Evolutionary conservation across 1,140 invertebrate species (phyloP), one percentile per base, ranked within the genome.

Genomic region (Sinonovacula constricta): DNA sequence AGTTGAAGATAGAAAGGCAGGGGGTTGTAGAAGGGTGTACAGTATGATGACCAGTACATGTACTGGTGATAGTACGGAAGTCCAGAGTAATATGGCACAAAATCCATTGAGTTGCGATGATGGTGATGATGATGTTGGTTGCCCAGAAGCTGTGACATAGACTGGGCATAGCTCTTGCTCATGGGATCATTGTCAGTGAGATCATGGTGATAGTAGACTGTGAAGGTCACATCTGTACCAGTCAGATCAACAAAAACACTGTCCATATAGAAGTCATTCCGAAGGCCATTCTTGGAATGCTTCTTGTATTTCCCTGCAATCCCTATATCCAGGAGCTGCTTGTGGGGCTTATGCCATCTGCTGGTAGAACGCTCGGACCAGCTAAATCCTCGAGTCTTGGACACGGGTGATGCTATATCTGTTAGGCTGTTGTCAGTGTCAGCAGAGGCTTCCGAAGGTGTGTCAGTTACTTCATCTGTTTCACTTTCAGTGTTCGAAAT

Each of bases 181-280:
- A 26, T 5, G 0, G 59, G 28, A 18, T 53, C 30, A 10, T 36
- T 34, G 15, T 70, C 57, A 12, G 81, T 33, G 12, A 83, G 57
- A 59, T 84, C 81, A 65, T 88, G 83, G 62, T 89, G 85, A 63
- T 90, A 90, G 53, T 86, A 88, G 12, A 90, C 87, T 30, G 86
- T 85, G 28, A 87, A 83, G 49, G 85, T 84, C 3, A 90, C 85
- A 75, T 90, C 88, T n/a, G 82, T 85, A 24, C 87, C 88, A 3
- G 89, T 90, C 66, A 90, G 74, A 74, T 90, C 88, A 31, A 90
- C 83, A 72, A 86, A 90, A 4, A 90, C 88, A 70, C 83, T 84
- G 65, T 90, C 84, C 3, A 79, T 33, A 33, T 76, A 85, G 2
- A 72, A 57, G 45, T 78, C 72, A 76, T 26, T 67, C 0, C 59